phyloP scores from a whole-genome alignment of 2,113 vertebrate genomes.

The Syngnathoides biaculeatus region DNA sequence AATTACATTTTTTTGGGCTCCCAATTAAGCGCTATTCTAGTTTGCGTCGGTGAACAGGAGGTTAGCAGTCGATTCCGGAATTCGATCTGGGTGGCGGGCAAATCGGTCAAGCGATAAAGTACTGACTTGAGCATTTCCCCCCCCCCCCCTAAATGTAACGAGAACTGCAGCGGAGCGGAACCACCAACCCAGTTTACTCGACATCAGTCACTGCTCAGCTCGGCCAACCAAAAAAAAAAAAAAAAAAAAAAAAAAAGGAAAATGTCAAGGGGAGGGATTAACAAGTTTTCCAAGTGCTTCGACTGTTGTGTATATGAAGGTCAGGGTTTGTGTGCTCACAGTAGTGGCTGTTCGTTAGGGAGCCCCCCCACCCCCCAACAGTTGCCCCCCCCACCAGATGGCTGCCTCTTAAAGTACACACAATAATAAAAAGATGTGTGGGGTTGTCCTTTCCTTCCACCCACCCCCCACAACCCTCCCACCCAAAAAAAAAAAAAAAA shows the following conservation, averaged over 20 bases:
- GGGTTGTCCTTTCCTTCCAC: too few relatives aligned
- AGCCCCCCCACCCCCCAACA: too few relatives aligned
- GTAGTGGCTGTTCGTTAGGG: conserved; percentile 52
- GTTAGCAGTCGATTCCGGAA: neutral
- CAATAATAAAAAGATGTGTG: conserved; percentile 24
- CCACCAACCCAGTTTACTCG: conserved; percentile 41
- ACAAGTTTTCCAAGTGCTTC: conserved; percentile 49
- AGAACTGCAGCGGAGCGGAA: conserved; percentile 25
- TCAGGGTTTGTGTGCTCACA: conserved; percentile 27
- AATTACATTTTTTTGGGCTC: neutral
- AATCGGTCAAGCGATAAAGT: neutral
- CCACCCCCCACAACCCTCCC: neutral
- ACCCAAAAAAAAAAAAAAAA: too few relatives aligned
- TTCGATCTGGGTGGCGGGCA: neutral
- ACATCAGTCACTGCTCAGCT: conserved; percentile 51
- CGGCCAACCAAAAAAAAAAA: conserved; percentile 45
- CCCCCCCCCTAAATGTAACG: neutral
- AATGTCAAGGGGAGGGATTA: conserved; percentile 42
- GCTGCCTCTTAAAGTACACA: conserved; percentile 11
- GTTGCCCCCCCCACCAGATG: conserved; percentile 45
- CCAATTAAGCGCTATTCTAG: neutral
- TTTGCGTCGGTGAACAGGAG: neutral
- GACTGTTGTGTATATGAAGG: conserved; percentile 18
- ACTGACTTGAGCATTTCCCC: neutral
- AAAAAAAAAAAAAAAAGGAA: conserved; percentile 48